These are phyloP conservation scores for Diarsia rubi DNA, from an alignment of 2,888 invertebrate genomes.

Conservation along the genomic window DNA sequence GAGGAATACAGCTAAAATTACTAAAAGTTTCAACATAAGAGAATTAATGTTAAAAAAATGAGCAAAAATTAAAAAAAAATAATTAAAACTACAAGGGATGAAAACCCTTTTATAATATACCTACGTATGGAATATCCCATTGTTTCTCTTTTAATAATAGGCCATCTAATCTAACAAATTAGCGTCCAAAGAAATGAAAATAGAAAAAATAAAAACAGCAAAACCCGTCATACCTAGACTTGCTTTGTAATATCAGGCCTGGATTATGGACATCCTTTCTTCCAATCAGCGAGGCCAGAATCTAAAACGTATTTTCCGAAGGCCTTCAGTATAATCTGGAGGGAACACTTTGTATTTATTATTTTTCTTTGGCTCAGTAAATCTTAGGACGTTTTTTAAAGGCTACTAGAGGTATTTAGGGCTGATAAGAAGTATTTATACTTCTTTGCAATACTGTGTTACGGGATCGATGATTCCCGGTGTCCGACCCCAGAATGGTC, in stretches of 20 bases:
- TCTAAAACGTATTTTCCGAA: slow-evolving; percentile 39
- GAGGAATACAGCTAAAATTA: too few species aligned
- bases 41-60: too few species aligned
- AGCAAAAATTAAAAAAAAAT: not conserved
- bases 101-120: not conserved
- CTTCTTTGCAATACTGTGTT: not conserved
- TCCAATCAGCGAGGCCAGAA: slow-evolving; percentile 38
- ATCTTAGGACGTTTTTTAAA: slow-evolving; percentile 15
- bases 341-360: slow-evolving; percentile 36
- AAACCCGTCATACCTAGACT: slow-evolving; percentile 21
- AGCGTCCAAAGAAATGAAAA: not conserved
- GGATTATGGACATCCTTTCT: slow-evolving; percentile 30
- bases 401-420: not conserved
- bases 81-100: not conserved
- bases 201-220: slow-evolving; percentile 13
- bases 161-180: not conserved
- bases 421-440: not conserved
- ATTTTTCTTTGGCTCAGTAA: slow-evolving; percentile 24
- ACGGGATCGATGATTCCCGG: too few species aligned
- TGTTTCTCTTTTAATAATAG: not conserved
- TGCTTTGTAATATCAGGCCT: slow-evolving; percentile 32
- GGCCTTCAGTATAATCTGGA: slow-evolving; percentile 25
- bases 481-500: too few species aligned
- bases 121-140: too few species aligned
- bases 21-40: too few species aligned